A percentile compares a stretch with the other conserved stretches of the same genome.
Evolutionary conservation across 2,888 invertebrate genomes (phyloP).

Genomic region (Papilio protenor): DNA sequence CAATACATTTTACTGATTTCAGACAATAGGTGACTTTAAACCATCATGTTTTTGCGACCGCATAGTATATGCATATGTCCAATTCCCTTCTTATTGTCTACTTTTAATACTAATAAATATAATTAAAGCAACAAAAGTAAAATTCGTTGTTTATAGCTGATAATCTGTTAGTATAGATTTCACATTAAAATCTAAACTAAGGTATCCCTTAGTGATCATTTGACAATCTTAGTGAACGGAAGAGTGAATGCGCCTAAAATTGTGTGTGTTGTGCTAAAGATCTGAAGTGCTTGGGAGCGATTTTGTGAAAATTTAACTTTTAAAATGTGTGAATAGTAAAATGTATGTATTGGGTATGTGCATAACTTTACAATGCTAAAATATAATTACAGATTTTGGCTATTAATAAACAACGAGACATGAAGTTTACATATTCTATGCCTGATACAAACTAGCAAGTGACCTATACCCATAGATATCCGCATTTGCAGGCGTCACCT

Average conservation of each 20-base stretch:
- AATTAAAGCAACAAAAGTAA: background rate
- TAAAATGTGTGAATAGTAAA: background rate
- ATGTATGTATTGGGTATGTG: background rate
- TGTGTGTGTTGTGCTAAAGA: too few species aligned
- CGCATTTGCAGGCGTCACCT: too few species aligned
- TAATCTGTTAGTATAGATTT: background rate
- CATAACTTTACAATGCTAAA: background rate
- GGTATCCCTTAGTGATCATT: background rate
- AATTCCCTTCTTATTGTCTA: background rate
- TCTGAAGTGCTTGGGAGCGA: background rate
- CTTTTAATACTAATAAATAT: background rate
- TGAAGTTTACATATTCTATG: background rate
- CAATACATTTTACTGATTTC: background rate
- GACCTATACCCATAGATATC: too few species aligned
- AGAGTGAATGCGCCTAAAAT: background rate
- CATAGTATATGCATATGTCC: background rate
- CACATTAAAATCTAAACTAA: background rate
- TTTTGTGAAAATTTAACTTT: background rate
- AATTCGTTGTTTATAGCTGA: constrained; percentile 2
- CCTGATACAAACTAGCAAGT: too few species aligned
- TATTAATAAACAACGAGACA: background rate
- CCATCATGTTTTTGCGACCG: background rate
- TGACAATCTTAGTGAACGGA: background rate
- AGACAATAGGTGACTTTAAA: background rate
- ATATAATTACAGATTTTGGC: background rate